A percentile compares a stretch with the other conserved stretches of the same genome.
phyloP scores from a whole-genome alignment of 1,140 invertebrate species.

The Philotrypesis tridentata region DNA sequence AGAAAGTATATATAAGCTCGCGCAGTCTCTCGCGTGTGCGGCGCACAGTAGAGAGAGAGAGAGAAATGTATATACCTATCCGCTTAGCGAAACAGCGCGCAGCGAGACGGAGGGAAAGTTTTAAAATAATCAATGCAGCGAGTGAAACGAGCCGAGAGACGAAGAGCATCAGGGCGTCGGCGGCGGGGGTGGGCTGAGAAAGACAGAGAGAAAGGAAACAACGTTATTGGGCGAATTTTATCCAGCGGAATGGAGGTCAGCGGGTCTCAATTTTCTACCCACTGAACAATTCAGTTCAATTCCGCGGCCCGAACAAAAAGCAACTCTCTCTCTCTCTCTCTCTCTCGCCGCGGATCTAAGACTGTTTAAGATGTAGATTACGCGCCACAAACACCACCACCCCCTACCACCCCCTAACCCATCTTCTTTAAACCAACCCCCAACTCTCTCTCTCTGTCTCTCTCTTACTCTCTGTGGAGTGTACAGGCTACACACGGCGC shows the following conservation, averaged over 20 bases:
- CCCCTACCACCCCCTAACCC: no score
- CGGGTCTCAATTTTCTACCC: conserved; percentile 51
- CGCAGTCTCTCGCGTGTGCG: background rate
- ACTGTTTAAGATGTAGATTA: background rate
- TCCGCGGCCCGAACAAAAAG: conserved; percentile 36
- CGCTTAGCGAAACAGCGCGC: background rate
- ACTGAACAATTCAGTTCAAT: conserved; percentile 58
- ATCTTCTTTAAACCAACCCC: no score
- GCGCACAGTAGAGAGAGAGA: background rate
- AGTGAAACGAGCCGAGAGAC: background rate
- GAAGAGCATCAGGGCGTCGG: no score
- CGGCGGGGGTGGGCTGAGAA: no score
- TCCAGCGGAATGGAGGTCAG: conserved; percentile 14
- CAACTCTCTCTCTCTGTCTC: background rate
- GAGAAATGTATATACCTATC: no score
- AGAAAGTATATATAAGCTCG: background rate
- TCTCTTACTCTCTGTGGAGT: background rate
- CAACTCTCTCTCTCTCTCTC: background rate
- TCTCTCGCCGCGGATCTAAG: background rate
- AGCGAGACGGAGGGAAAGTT: no score
- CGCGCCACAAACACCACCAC: no score
- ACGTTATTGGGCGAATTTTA: background rate
- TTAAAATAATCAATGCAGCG: background rate
- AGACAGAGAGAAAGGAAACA: no score
- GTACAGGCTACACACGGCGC: no score